Base-by-base conservation (phyloP, 1,140 invertebrate genomes). In the Brachionus paranguensis region DNA sequence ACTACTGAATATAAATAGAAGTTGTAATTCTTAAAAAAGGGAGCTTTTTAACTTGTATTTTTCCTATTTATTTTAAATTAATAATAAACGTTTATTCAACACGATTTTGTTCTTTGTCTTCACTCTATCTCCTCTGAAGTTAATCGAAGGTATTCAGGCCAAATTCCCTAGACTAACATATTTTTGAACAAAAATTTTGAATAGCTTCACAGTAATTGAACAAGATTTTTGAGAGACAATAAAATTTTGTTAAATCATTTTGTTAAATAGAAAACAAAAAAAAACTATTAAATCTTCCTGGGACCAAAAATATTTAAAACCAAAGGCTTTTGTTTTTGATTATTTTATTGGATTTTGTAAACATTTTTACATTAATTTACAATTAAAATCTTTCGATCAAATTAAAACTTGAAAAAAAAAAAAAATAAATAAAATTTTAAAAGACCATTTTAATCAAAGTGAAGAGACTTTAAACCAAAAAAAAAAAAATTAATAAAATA, bases 331-430 rank as follows among this genome's bases (percentile, higher is more conserved):
- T 68, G 27, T n/a, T 72, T 72, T 43, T 20, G 41, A 72, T 72
- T 72, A 72, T 43, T 72, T 72, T 72, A 72, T 72, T 72, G 41
- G 17, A n/a, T 72, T 72, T 72, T 20, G 17, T 72, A 43, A 43
- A 72, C 29, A 41, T 41, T 72, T 41, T 72, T 72, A 72, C 68
- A 72, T 43, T 43, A 72, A 72, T 72, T 72, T 72, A 72, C 68
- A 72, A 72, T 72, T 72, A 72, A 72, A 72, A 72, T 41, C 24
- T 43, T 37, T 72, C 20, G 41, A 72, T 72, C 41, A 72, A 43
- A 41, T 72, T 72, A 72, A 72, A 72, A 72, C 20, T 60, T 27
- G 8, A 20, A 20, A 20, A 72, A 72, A 72, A 20, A 72, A 68
- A 37, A 37, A 37, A 37, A 37, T 37, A 37, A 37, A 37, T 6